phyloP scores from a whole-genome alignment of 2,113 vertebrate genomes.

The Pelusios castaneus region DNA sequence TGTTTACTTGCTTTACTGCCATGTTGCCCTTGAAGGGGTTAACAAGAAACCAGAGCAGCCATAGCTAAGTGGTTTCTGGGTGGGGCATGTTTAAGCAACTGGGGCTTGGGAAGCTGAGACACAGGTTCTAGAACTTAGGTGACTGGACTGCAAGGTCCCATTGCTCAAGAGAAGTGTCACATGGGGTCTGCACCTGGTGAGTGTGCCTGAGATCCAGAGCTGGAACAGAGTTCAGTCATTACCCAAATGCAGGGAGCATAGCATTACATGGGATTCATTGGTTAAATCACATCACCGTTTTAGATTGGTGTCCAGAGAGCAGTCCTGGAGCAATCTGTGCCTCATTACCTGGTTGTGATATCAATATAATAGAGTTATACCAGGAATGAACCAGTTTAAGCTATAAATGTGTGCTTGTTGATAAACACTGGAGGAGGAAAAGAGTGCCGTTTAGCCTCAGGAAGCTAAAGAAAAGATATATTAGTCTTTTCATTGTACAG shows the following conservation, averaged over 20 bases:
- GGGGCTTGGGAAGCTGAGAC: neutral
- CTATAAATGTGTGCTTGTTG: neutral
- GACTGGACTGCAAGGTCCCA: neutral
- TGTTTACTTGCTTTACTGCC: neutral
- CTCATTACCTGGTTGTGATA: neutral
- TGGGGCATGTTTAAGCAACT: neutral
- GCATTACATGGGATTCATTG: rapidly evolving
- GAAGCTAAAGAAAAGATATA: neutral
- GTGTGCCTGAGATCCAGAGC: neutral
- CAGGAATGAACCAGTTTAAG: neutral
- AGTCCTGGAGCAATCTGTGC: neutral
- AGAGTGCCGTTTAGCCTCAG: neutral
- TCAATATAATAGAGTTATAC: neutral
- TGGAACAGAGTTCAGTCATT: neutral
- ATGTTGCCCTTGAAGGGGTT: neutral
- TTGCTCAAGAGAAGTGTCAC: neutral
- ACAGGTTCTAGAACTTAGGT: neutral
- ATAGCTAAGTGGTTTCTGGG: neutral
- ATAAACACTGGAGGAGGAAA: neutral
- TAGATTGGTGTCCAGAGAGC: neutral
- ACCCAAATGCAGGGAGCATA: neutral
- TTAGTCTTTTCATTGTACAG: neutral
- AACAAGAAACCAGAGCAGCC: neutral
- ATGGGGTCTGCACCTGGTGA: neutral
- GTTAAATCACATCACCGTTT: neutral